Base-by-base conservation (phyloP, 2,113 vertebrate species). In the Limanda limanda region DNA sequence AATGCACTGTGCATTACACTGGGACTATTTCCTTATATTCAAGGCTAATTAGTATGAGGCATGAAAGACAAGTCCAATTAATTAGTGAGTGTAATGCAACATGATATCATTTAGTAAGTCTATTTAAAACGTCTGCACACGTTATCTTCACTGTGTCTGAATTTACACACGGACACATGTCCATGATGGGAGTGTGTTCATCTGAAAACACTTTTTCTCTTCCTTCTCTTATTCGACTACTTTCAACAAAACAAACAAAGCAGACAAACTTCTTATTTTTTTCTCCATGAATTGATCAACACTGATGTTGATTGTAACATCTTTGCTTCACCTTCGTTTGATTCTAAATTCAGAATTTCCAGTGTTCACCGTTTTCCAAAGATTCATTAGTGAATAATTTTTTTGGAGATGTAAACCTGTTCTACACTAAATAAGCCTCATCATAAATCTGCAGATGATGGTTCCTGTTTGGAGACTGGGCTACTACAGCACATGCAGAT, bases 11-110 rank as follows among this genome's bases (percentile, higher is more conserved):
- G 61, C 57, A 57, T 70, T 66, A 61, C 57, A 58, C 24, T 31
- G 8, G 37, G 20, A 35, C 67, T 65, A 51, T 47, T 74, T 14
- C 68, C 21, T 25, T 56, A 63, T 27, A 73, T 54, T 52, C 45
- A 71, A 45, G 66, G 31, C 47, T 71, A 81, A 83, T 84, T 84
- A 60, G 42, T 12, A 13, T 20, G 45, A 71, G n/a, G 7, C 35
- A 47, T 57, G 18, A 25, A 20, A 59, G 31, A 42, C 15, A 58
- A 48, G 40, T 70, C 20, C 25, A 55, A 54, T 67, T 31, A 52
- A 74, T 76, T 59, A 21, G 15, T 5, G 3, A 35, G 25, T 37
- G 23, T 27, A 35, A 51, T 10, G 66, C 2, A 15, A 58, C 57
- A n/a, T 20, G 40, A 60, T 61, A 1, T 35, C 47, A 58, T 42